A percentile compares a stretch with the other conserved stretches of the same genome.
Conservation (phyloP, 2,888 invertebrate genomes). For the Oxystoma pomonae region DNA sequence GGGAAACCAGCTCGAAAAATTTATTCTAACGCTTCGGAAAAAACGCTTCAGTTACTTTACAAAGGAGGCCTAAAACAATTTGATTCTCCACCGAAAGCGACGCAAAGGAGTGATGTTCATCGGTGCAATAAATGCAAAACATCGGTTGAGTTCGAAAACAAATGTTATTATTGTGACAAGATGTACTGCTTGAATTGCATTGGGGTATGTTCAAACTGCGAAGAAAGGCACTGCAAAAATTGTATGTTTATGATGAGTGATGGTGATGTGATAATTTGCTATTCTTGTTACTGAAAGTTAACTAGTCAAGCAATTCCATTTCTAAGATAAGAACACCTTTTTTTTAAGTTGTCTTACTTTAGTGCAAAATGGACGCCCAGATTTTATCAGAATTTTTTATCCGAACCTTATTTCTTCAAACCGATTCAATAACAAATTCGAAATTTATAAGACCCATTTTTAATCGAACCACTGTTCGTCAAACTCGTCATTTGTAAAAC, state of each 20-base stretch:
- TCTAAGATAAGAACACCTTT: no score
- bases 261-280: constrained; percentile 19
- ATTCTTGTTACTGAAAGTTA: constrained; percentile 24
- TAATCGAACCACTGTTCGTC: no score
- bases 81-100: constrained; percentile 7
- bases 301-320: background rate
- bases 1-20: constrained; percentile 20
- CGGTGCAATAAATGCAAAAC: constrained; percentile 19
- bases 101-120: background rate
- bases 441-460: no score
- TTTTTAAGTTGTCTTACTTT: no score
- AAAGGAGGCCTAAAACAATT: constrained; percentile 23
- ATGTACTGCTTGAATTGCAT: constrained; percentile 20
- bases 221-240: constrained; percentile 24
- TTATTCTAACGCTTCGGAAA: constrained; percentile 22
- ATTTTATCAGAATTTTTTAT: no score
- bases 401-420: no score
- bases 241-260: constrained; percentile 25
- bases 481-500: no score
- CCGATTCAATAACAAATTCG: no score
- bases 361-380: no score
- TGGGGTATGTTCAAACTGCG: constrained; percentile 20
- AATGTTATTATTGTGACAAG: constrained; percentile 26
- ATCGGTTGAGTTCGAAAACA: constrained; percentile 13
- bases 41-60: constrained; percentile 24